Evolutionary conservation across 2,888 invertebrate species (phyloP).

Genomic region (Cyclophora punctaria): DNA sequence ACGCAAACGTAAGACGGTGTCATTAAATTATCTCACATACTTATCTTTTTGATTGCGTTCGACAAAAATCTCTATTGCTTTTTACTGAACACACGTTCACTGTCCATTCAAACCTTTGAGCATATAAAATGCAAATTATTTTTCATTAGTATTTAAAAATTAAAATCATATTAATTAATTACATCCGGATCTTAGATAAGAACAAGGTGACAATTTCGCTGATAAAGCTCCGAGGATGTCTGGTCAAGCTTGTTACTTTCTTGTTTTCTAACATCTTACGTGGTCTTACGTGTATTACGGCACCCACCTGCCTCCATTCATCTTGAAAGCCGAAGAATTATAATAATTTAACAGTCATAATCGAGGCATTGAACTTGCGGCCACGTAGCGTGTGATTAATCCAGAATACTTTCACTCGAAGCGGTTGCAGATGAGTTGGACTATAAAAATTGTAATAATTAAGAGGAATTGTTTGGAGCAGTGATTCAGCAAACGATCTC

Average conservation of each 20-base stretch:
- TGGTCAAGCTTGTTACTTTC: slow-evolving; percentile 21
- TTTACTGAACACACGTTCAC: slow-evolving; percentile 22
- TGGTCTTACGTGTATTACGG: slow-evolving; percentile 44
- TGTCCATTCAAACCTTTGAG: slow-evolving; percentile 24
- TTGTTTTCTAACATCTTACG: slow-evolving; percentile 17
- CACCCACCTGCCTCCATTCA: slow-evolving; percentile 48
- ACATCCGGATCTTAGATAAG: slow-evolving; percentile 33
- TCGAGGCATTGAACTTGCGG: slow-evolving; percentile 71
- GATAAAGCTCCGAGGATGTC: slow-evolving; percentile 20
- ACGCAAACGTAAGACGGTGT: slow-evolving; percentile 33
- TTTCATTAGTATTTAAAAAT: slow-evolving; percentile 21
- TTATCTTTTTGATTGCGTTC: slow-evolving; percentile 24
- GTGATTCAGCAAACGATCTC: slow-evolving; percentile 60
- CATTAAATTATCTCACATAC: slow-evolving; percentile 33
- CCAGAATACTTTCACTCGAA: slow-evolving; percentile 68
- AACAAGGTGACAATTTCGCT: slow-evolving; percentile 29
- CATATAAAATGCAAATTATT: slow-evolving; percentile 23
- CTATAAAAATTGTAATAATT: slow-evolving; percentile 67
- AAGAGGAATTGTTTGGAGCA: slow-evolving; percentile 54
- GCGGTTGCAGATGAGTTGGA: slow-evolving; percentile 45
- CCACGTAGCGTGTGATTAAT: slow-evolving; percentile 56
- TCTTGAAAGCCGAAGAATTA: slow-evolving; percentile 47
- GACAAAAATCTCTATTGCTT: slow-evolving; percentile 8
- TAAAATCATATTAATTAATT: slow-evolving; percentile 35
- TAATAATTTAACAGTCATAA: slow-evolving; percentile 65